Conservation (phyloP, 2,797 vertebrate genomes). For the Heliangelus exortis region DNA sequence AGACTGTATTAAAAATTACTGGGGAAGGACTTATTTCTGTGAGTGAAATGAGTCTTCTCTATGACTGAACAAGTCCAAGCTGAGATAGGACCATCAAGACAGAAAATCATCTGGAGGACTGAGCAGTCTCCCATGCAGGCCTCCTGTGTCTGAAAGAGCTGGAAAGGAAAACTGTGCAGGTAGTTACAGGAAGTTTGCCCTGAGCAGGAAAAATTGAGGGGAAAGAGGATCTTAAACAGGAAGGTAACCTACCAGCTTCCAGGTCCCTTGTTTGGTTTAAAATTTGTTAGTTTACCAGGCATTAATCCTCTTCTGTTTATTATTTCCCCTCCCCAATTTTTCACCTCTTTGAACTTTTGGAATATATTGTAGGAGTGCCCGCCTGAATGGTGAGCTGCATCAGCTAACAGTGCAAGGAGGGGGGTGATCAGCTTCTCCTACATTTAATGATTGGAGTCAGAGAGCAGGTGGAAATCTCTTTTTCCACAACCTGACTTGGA, state of each 20-base stretch:
- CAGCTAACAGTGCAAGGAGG: not conserved
- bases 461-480: not conserved
- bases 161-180: not conserved
- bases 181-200: not conserved
- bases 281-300: not conserved
- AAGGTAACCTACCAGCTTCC: not conserved
- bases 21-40: not conserved
- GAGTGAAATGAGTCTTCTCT: not conserved
- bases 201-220: not conserved
- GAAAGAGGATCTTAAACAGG: not conserved
- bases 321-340: accelerated
- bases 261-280: not conserved
- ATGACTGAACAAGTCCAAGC: not conserved
- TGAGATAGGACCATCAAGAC: not conserved
- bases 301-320: not conserved
- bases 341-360: not conserved
- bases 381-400: not conserved
- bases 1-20: not conserved
- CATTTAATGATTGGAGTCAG: not conserved
- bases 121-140: not conserved
- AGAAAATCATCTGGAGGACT: not conserved
- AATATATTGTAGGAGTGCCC: not conserved
- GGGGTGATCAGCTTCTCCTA: not conserved
- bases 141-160: not conserved
- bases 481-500: accelerated